phyloP scores from a whole-genome alignment of 2,113 vertebrate genomes.

The Cinclus cinclus region DNA sequence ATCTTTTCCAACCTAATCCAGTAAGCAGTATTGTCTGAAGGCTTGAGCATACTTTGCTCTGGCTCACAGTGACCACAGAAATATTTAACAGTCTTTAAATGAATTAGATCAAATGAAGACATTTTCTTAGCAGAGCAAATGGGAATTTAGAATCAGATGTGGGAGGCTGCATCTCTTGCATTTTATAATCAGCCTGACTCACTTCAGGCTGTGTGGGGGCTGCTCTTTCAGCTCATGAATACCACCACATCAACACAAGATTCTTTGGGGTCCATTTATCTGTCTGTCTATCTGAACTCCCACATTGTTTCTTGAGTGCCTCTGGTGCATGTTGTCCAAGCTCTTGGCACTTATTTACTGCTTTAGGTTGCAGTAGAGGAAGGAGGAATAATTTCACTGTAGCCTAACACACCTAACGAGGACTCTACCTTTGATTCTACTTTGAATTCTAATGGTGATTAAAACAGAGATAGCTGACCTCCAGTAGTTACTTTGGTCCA shows the following conservation, averaged over 20 bases:
- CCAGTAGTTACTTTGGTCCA: background rate
- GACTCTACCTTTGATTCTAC: background rate
- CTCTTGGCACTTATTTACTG: slow-evolving; percentile 40
- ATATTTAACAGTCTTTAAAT: background rate
- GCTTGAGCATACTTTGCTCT: background rate
- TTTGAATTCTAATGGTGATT: background rate
- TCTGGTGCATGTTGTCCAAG: background rate
- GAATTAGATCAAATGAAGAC: background rate
- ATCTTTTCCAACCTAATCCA: background rate
- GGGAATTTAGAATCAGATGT: slow-evolving; percentile 69
- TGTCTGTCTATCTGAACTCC: slow-evolving; percentile 39
- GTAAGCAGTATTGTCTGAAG: background rate
- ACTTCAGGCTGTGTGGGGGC: slow-evolving; percentile 72
- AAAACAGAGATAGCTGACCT: background rate
- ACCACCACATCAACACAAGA: slow-evolving; percentile 64
- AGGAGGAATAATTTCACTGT: background rate
- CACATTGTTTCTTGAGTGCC: background rate
- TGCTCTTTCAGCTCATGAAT: slow-evolving; percentile 71
- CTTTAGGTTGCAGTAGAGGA: background rate
- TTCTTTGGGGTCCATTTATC: slow-evolving; percentile 51
- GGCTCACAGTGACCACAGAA: background rate
- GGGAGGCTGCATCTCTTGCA: slow-evolving; percentile 72
- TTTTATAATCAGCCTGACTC: slow-evolving; percentile 80
- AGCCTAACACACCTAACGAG: background rate
- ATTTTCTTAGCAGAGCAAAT: slow-evolving; percentile 14